These are phyloP conservation scores for Yasuhikotakia modesta DNA, from an alignment of 2,797 vertebrate genomes.

Conservation along the genomic window DNA sequence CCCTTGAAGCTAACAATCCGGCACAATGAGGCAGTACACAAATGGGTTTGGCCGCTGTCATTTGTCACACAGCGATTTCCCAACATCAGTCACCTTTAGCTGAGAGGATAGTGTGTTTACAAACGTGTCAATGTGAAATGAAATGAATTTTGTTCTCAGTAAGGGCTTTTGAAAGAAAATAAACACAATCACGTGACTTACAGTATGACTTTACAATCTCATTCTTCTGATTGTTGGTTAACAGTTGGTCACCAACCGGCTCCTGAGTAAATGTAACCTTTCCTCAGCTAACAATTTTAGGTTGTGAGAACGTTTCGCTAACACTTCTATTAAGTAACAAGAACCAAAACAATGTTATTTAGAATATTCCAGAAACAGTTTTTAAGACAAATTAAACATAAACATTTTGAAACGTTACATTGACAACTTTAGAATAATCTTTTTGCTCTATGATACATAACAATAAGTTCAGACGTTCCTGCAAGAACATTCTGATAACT, in stretches of 20 bases:
- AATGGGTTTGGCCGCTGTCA: conserved; percentile 15
- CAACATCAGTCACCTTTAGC: conserved; percentile 30
- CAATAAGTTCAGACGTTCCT: no score
- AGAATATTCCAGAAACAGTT: no score
- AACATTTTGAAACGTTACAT: no score
- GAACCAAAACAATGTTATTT: no score
- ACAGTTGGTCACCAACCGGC: conserved; percentile 26
- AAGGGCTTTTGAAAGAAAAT: neutral
- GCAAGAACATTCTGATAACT: no score
- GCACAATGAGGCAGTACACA: conserved; percentile 9
- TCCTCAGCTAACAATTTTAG: neutral
- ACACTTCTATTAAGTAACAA: no score
- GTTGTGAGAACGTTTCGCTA: no score
- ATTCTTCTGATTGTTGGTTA: conserved; percentile 28
- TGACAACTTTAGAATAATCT: no score
- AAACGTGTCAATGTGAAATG: conserved; percentile 25
- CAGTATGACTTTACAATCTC: conserved; percentile 26
- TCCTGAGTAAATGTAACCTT: conserved; percentile 36
- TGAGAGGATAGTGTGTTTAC: conserved; percentile 28
- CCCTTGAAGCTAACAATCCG: conserved; percentile 14
- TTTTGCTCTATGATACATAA: no score
- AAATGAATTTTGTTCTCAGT: conserved; percentile 9
- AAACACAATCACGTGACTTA: conserved; percentile 6
- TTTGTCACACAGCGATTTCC: conserved; percentile 39
- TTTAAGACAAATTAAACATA: no score